Evolutionary conservation across 2,888 invertebrate species (phyloP), one percentile per base, ranked within the genome.

Genomic region (Cephus rjabovi): DNA sequence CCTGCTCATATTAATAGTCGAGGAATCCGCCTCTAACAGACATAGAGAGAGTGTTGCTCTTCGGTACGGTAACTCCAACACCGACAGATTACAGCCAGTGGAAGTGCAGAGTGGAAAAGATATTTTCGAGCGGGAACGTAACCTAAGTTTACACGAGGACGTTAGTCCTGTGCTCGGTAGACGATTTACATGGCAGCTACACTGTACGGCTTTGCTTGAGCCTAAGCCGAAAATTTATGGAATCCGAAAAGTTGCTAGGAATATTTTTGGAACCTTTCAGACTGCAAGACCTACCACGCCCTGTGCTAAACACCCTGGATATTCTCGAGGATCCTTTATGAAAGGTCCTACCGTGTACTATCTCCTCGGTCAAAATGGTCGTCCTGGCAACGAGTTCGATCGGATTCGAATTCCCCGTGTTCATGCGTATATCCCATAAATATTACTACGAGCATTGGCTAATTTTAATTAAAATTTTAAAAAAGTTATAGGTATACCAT

Each of bases 1-100:
- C 86, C 83, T 81, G 75, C 78, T 74, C 86, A 87, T 88, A 90
- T 89, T 89, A 89, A 88, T 90, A 90, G 89, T 84, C 79, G 75
- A 81, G 79, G 82, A 76, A 81, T 83, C 76, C 78, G 79, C 80
- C 56, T 77, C 56, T 77, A 82, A 76, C 79, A 76, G 82, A 81
- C 84, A 79, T 77, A 40, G 15, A 40, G 56, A 56, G 56, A 56
- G 56, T 56, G 56, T 56, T 56, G 56, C 56, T 56, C 56, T 56
- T 56, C 56, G 23, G 56, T 56, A 23, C 9, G 56, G 23, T 9
- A 56, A 56, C 9, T 56, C 9, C 6, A 56, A 56, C 56, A 56
- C 56, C 23, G 23, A 23, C 56, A 74, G 78, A 75, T 78, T 75
- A 77, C 75, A 79, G 74, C 78, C 77, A 79, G 80, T 75, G 85